Evolutionary conservation across 64 coral and sea anemone genomes (phyloP).

Genomic region (Hydrozoanthus tunicans): DNA sequence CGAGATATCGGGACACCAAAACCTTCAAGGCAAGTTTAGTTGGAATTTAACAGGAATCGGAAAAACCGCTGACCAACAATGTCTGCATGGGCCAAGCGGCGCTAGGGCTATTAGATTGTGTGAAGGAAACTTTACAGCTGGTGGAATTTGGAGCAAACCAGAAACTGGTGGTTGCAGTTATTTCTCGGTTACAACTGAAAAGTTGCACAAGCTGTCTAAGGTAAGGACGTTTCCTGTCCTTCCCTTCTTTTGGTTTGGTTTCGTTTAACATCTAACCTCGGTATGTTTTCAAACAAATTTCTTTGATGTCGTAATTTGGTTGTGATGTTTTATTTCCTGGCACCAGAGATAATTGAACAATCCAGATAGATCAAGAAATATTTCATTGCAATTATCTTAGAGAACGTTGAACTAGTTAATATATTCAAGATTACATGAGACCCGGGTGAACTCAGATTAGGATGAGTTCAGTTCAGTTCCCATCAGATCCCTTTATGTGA

Average conservation of each 20-base stretch:
- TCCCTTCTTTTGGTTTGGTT: background rate
- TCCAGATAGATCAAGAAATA: no score
- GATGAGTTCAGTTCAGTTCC: no score
- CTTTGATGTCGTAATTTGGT: no score
- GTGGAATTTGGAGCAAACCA: constrained; percentile 15
- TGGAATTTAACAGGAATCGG: constrained; percentile 20
- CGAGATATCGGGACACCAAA: background rate
- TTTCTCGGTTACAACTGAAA: constrained; percentile 5
- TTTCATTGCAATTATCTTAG: no score
- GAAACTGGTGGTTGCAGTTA: constrained; percentile 9
- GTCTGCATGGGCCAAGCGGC: constrained; percentile 12
- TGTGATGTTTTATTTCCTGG: no score
- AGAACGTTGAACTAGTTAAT: no score
- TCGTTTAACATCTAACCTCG: background rate
- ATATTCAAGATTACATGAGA: no score
- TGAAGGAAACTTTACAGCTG: background rate
- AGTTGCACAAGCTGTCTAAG: constrained; percentile 21
- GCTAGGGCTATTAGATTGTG: background rate
- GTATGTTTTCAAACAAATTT: no score
- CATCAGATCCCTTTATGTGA: no score
- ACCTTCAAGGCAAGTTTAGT: background rate
- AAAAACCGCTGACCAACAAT: background rate
- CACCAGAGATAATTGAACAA: no score
- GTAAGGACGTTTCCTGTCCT: background rate
- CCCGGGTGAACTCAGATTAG: no score